phyloP scores from a whole-genome alignment of 2,113 vertebrate species.

The Catharus minimus region DNA sequence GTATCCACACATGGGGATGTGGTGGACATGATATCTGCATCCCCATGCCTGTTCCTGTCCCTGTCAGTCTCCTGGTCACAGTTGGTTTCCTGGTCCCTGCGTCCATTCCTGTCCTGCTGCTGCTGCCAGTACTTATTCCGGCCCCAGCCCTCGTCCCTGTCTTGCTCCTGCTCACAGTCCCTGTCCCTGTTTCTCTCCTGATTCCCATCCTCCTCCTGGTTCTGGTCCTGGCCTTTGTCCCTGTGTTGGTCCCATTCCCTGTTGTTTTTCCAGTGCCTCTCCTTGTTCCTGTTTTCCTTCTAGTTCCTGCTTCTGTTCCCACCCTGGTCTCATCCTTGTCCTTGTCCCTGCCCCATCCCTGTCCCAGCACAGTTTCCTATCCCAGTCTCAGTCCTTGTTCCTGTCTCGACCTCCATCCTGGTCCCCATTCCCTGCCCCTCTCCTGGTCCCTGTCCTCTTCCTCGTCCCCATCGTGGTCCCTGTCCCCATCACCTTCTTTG shows the following conservation, averaged over 20 bases:
- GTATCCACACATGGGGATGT: background rate
- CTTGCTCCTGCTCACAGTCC: background rate
- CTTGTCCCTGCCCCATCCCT: background rate
- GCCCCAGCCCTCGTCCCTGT: background rate
- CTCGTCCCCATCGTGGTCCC: background rate
- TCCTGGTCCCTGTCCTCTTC: background rate
- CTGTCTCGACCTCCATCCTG: accelerated
- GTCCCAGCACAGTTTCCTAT: background rate
- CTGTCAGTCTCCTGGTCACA: background rate
- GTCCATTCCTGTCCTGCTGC: background rate
- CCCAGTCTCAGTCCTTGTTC: background rate
- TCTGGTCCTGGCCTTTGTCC: background rate
- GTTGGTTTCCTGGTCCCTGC: background rate
- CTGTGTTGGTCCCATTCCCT: background rate
- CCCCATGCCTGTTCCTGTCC: background rate
- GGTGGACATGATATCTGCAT: background rate
- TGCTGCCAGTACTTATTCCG: accelerated
- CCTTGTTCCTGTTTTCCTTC: background rate
- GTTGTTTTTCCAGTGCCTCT: background rate
- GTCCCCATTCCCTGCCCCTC: no score
- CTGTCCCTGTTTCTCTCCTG: background rate
- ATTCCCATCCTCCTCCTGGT: accelerated
- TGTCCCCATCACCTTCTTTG: no score
- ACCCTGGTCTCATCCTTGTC: accelerated
- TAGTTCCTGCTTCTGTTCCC: background rate